phyloP scores from a whole-genome alignment of 2,797 vertebrate species.

The Nyctibius grandis region DNA sequence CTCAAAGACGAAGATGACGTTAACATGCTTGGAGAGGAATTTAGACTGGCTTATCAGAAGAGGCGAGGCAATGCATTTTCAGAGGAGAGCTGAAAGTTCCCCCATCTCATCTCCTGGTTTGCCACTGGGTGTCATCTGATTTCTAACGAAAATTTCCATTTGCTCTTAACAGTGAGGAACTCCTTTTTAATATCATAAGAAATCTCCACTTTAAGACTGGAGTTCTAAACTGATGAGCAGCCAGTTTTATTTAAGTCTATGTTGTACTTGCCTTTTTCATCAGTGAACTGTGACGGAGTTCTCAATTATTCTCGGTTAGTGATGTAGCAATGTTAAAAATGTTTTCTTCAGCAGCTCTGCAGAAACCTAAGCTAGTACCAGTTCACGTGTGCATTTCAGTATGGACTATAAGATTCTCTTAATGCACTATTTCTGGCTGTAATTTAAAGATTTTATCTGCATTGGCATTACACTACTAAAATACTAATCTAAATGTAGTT shows the following conservation, averaged over 20 bases:
- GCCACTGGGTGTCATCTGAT: constrained; percentile 74
- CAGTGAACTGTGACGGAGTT: not conserved
- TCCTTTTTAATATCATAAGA: not conserved
- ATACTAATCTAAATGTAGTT: not conserved
- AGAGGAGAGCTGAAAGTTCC: constrained; percentile 69
- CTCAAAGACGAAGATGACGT: constrained; percentile 83
- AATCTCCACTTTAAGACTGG: not conserved
- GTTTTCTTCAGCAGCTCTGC: not conserved
- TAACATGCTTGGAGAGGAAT: constrained; percentile 87
- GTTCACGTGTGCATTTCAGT: not conserved
- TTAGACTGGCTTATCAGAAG: constrained; percentile 80
- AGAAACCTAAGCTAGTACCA: not conserved
- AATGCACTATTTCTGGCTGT: not conserved
- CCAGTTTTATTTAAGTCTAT: not conserved
- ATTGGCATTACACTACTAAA: not conserved
- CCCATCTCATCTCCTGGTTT: not conserved
- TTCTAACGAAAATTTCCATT: not conserved
- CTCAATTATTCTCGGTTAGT: not conserved
- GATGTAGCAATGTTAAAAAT: not conserved
- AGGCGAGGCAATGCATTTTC: constrained; percentile 49
- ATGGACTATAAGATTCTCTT: not conserved
- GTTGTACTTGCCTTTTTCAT: not conserved
- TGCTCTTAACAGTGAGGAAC: not conserved
- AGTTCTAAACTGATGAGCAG: not conserved
- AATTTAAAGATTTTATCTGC: not conserved